phyloP scores from a whole-genome alignment of 2,888 invertebrate species.

The Yponomeuta malinellus region DNA sequence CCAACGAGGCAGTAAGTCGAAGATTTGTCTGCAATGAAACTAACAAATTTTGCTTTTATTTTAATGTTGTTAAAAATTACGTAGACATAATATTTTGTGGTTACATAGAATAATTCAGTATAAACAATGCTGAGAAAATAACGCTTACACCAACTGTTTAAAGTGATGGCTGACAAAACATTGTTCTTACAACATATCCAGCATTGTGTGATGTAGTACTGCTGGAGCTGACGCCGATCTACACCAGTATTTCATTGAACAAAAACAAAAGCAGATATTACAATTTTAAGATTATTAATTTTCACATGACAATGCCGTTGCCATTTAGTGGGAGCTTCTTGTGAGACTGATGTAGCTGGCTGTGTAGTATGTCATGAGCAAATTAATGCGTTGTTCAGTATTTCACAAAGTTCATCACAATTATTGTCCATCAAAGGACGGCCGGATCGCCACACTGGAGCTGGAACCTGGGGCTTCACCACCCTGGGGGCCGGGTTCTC shows the following conservation, averaged over 20 bases:
- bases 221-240: constrained; percentile 23
- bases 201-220: constrained; percentile 41
- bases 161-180: constrained; percentile 48
- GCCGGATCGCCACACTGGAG: constrained; percentile 60
- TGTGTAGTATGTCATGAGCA: constrained; percentile 45
- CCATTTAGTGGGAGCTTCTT: constrained; percentile 1
- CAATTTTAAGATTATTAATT: constrained; percentile 43
- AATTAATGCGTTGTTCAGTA: constrained; percentile 35
- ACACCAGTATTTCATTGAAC: constrained; percentile 44
- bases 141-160: constrained; percentile 57
- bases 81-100: constrained; percentile 73
- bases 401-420: constrained; percentile 62
- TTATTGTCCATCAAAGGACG: constrained; percentile 62
- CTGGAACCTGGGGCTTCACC: constrained; percentile 79
- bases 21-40: neutral
- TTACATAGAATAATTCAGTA: constrained; percentile 72
- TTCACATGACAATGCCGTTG: constrained; percentile 47
- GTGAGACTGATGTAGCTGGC: neutral
- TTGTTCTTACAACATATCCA: constrained; percentile 51
- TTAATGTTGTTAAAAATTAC: constrained; percentile 51
- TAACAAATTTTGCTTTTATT: constrained; percentile 8
- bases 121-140: constrained; percentile 63
- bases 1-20: too few species aligned
- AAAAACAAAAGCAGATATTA: constrained; percentile 50
- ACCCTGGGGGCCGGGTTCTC: constrained; percentile 75